Evolutionary conservation across 2,888 invertebrate genomes (phyloP).

Genomic region (Ormia ochracea): DNA sequence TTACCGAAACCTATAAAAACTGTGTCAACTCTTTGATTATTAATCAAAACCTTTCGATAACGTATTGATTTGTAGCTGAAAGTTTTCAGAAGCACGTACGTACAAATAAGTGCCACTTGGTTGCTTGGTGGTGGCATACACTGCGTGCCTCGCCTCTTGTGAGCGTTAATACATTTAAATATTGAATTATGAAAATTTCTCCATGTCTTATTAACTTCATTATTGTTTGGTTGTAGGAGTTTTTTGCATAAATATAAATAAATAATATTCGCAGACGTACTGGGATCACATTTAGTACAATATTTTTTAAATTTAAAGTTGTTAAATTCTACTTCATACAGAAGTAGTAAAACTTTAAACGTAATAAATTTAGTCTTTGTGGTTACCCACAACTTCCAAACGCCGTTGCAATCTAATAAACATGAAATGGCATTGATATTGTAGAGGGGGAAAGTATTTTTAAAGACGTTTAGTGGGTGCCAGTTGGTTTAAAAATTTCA

Average conservation of each 20-base stretch:
- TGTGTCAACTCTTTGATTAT: slow-evolving; percentile 37
- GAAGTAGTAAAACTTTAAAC: background rate
- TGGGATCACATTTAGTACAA: background rate
- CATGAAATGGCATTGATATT: slow-evolving; percentile 7
- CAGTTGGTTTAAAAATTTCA: background rate
- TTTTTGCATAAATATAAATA: slow-evolving; percentile 33
- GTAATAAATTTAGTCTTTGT: slow-evolving; percentile 24
- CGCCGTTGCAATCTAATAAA: slow-evolving; percentile 36
- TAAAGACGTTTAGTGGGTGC: background rate
- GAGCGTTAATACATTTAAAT: background rate
- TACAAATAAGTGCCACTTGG: slow-evolving; percentile 17
- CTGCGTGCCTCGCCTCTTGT: background rate
- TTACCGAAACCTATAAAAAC: slow-evolving; percentile 34
- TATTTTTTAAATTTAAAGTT: slow-evolving; percentile 1
- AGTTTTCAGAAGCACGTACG: slow-evolving; percentile 46
- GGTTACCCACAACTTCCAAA: slow-evolving; percentile 35
- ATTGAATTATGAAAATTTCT: slow-evolving; percentile 35
- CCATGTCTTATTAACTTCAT: slow-evolving; percentile 25
- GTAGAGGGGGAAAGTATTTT: background rate
- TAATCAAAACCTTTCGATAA: slow-evolving; percentile 35
- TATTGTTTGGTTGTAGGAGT: slow-evolving; percentile 14
- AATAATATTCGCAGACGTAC: background rate
- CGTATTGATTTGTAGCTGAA: slow-evolving; percentile 24
- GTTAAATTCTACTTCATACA: background rate
- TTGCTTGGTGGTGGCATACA: slow-evolving; percentile 13